Evolutionary conservation across 1,140 invertebrate species (phyloP).

Genomic region (Stegodyphus mimosarum): DNA sequence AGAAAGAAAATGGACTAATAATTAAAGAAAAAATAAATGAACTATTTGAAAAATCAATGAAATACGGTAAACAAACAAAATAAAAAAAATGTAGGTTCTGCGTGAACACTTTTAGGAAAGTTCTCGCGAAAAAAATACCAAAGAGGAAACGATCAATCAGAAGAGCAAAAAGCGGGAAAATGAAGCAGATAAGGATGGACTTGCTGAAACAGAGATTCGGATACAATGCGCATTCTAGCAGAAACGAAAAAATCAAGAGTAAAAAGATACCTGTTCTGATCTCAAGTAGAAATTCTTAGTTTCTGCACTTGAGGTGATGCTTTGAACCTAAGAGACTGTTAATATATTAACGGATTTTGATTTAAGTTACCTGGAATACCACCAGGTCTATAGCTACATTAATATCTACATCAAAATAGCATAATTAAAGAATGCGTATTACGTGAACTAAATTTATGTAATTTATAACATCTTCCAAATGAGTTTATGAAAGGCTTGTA

Average conservation of each 20-base stretch:
- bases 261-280: neutral
- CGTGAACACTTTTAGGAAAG: conserved; percentile 1
- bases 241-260: neutral
- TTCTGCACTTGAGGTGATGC: neutral
- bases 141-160: neutral
- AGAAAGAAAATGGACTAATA: too few relatives aligned
- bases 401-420: too few relatives aligned
- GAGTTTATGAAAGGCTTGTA: too few relatives aligned
- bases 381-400: too few relatives aligned
- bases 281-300: too few relatives aligned
- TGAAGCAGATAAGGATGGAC: conserved; percentile 18
- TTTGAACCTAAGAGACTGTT: neutral
- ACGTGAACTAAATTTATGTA: too few relatives aligned
- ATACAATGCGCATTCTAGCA: neutral
- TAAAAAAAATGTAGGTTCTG: neutral
- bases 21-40: too few relatives aligned
- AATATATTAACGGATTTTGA: too few relatives aligned
- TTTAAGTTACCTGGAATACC: too few relatives aligned
- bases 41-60: neutral
- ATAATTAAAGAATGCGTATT: too few relatives aligned
- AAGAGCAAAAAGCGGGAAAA: conserved; percentile 15
- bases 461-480: too few relatives aligned
- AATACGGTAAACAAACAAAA: neutral
- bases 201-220: neutral
- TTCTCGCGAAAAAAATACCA: neutral